Evolutionary conservation across 2,113 vertebrate genomes (phyloP).

Genomic region (Anoplopoma fimbria): DNA sequence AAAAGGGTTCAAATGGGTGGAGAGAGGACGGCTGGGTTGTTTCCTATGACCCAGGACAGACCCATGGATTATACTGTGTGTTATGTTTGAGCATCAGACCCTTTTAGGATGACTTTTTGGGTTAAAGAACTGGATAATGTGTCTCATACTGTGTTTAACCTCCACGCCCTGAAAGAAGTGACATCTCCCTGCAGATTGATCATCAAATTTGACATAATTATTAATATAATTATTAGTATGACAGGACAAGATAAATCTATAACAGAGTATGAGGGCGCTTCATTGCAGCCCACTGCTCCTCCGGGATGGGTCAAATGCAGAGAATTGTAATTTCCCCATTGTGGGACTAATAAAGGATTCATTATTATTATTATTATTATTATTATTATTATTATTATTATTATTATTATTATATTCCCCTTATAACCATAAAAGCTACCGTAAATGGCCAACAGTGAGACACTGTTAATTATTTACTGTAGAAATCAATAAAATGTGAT

Average conservation of each 20-base stretch:
- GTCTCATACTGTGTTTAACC: slow-evolving; percentile 6
- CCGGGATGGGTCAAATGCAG: too few relatives aligned
- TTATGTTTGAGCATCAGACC: background rate
- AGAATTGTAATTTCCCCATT: too few relatives aligned
- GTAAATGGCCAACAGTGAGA: background rate
- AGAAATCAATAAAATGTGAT: background rate
- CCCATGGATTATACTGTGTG: slow-evolving; percentile 2
- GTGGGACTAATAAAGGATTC: too few relatives aligned
- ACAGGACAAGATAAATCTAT: background rate
- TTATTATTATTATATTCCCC: too few relatives aligned
- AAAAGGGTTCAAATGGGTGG: slow-evolving; percentile 37
- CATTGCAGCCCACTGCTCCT: too few relatives aligned
- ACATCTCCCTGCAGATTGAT: slow-evolving; percentile 1
- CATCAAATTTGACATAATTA: slow-evolving; percentile 21
- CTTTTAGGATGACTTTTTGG: slow-evolving; percentile 18
- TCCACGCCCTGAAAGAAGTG: slow-evolving; percentile 10
- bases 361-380: too few relatives aligned
- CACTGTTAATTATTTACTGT: background rate
- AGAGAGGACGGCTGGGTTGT: slow-evolving; percentile 4
- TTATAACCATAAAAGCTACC: background rate
- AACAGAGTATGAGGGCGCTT: background rate
- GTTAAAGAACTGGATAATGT: background rate
- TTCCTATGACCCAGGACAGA: background rate
- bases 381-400: too few relatives aligned
- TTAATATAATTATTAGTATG: too few relatives aligned